Conservation (phyloP, 2,113 vertebrate species). For the Rhea pennata region DNA sequence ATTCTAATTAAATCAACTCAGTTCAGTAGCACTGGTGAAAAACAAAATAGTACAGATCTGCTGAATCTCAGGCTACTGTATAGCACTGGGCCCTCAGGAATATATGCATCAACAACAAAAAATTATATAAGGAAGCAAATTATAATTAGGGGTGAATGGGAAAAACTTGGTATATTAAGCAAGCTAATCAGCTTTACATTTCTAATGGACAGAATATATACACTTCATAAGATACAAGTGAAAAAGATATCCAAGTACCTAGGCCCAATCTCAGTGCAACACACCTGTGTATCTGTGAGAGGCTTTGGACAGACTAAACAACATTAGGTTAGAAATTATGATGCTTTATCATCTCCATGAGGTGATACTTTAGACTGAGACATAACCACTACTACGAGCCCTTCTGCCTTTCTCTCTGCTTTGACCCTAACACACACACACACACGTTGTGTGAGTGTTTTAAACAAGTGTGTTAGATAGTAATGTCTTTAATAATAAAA, state of each 20-base stretch:
- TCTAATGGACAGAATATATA: neutral
- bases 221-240: neutral
- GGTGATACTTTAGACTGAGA: neutral
- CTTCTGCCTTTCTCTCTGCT: neutral
- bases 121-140: neutral
- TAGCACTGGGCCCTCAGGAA: neutral
- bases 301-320: neutral
- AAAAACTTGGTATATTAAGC: neutral
- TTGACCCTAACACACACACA: neutral
- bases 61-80: neutral
- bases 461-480: neutral
- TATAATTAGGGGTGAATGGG: neutral
- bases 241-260: neutral
- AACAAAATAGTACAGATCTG: neutral
- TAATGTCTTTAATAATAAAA: neutral
- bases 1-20: neutral
- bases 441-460: neutral
- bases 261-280: neutral
- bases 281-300: neutral
- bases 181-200: neutral
- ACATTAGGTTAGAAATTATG: neutral
- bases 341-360: neutral
- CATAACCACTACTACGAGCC: neutral
- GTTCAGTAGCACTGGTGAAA: neutral
- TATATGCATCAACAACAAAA: neutral